phyloP scores from a whole-genome alignment of 2,797 vertebrate genomes.

The Sebastes hopkinsi region DNA sequence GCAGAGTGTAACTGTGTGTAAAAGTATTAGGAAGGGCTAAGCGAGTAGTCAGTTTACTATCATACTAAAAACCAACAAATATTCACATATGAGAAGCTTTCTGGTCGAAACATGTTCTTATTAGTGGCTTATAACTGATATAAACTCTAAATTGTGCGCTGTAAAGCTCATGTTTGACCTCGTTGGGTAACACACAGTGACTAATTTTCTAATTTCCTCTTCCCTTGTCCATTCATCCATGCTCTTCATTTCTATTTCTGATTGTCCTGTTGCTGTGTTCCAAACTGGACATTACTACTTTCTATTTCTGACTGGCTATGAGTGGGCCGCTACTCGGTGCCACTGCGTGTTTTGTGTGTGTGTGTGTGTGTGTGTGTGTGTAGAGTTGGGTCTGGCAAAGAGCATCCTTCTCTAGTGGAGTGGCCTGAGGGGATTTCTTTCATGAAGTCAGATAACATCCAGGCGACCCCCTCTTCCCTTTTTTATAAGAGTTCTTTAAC shows the following conservation, averaged over 20 bases:
- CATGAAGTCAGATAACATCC: constrained; percentile 85
- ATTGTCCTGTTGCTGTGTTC: constrained; percentile 49
- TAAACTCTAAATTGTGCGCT: not conserved
- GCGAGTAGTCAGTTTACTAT: not conserved
- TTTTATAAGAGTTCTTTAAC: constrained; percentile 87
- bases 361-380: constrained; percentile 30
- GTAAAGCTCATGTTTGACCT: not conserved
- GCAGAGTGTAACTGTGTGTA: no score
- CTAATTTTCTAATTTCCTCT: constrained; percentile 22
- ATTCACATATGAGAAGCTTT: not conserved
- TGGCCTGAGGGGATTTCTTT: constrained; percentile 84
- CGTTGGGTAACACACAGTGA: constrained; percentile 6
- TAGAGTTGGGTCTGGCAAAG: constrained; percentile 66
- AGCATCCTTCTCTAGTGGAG: constrained; percentile 79
- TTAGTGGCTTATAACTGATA: not conserved
- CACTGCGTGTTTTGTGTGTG: constrained; percentile 28
- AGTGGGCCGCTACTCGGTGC: constrained; percentile 59
- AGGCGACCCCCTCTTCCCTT: constrained; percentile 78
- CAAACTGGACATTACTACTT: constrained; percentile 46
- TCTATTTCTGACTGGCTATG: constrained; percentile 63
- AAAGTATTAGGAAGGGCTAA: no score
- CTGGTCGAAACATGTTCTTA: not conserved
- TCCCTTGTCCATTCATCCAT: not conserved
- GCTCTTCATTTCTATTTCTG: constrained; percentile 43
- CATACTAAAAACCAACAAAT: not conserved